A percentile compares a stretch with the other conserved stretches of the same genome.
phyloP scores from a whole-genome alignment of 1,140 invertebrate species.

The Goniozus legneri region DNA sequence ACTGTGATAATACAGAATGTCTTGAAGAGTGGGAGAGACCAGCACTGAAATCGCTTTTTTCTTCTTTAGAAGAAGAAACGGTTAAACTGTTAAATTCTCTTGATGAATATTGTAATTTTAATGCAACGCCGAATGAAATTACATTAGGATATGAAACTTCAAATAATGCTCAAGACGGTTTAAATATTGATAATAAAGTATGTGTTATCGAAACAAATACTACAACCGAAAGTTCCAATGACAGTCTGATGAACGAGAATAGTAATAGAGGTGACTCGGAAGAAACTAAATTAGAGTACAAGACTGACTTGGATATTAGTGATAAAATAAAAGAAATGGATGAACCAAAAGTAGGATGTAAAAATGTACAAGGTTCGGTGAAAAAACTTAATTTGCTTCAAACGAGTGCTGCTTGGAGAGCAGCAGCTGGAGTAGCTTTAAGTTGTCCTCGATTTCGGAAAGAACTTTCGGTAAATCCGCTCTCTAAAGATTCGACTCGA shows the following conservation, averaged over 20 bases:
- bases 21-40: constrained; percentile 26
- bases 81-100: constrained; percentile 35
- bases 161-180: too few species aligned
- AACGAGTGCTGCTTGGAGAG: constrained; percentile 55
- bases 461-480: constrained; percentile 42
- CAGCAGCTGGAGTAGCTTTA: constrained; percentile 57
- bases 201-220: too few species aligned
- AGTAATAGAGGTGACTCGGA: constrained; percentile 12
- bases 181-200: too few species aligned
- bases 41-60: constrained; percentile 56
- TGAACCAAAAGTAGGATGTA: too few species aligned
- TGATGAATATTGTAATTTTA: constrained; percentile 14
- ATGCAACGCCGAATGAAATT: too few species aligned
- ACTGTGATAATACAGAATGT: too few species aligned
- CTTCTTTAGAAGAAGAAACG: constrained; percentile 53
- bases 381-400: constrained; percentile 37
- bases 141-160: too few species aligned
- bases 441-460: constrained; percentile 58
- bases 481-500: constrained; percentile 26
- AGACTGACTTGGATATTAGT: constrained; percentile 14
- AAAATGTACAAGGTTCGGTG: too few species aligned
- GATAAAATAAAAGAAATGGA: too few species aligned
- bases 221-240: constrained; percentile 3
- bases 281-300: constrained; percentile 1
- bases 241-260: constrained; percentile 1